Base-by-base conservation (phyloP, 1,140 invertebrate species). In the Matsumurasca onukii region DNA sequence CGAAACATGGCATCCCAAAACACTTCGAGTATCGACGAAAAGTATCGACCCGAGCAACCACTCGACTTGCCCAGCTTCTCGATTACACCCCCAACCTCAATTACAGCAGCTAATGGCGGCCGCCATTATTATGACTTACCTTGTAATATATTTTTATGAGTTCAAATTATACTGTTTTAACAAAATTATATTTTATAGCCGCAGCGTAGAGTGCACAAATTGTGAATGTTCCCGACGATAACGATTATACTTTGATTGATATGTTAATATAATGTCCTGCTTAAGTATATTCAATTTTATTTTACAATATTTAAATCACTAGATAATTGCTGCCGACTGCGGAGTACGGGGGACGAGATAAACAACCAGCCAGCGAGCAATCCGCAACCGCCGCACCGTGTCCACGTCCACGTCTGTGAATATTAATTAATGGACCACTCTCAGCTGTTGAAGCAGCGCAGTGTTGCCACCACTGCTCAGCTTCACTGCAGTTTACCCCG, bases 91-190 rank as follows among this genome's bases (percentile, higher is more conserved):
- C 62, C 62, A 22, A 20, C 63, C 63, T 30, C 17, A 29, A 22
- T 66, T 15, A 20, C 48, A 20, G 13, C 22, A 3, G 31, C 61
- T 51, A 51, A 51, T 55, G 25, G 13, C 51, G 17, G 12, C 65
- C 49, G 39, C 22, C 30, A 52, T 55, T 67, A 51, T 51, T 67
- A 67, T 67, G 29, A 51, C 25, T 51, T 67, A 67, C 30, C 51
- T 68, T 25, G 55, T 68, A 68, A 68, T 68, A 68, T 68, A 68
- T 68, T 68, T 68, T 68, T 68, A 68, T 68, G 67, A 68, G 67
- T 68, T 62, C 67, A 68, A 68, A 68, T 68, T 68, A 68, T 68
- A 68, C 67, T 48, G 49, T 59, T 62, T 39, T 68, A 68, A 68
- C 67, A 45, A 68, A 68, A 68, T 68, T 68, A 68, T 68, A 57